Percentiles rank a stretch among this genome's conserved stretches.
These are phyloP conservation scores for Chaenogobius annularis DNA, from an alignment of 2,113 vertebrate genomes.

Conservation along the genomic window DNA sequence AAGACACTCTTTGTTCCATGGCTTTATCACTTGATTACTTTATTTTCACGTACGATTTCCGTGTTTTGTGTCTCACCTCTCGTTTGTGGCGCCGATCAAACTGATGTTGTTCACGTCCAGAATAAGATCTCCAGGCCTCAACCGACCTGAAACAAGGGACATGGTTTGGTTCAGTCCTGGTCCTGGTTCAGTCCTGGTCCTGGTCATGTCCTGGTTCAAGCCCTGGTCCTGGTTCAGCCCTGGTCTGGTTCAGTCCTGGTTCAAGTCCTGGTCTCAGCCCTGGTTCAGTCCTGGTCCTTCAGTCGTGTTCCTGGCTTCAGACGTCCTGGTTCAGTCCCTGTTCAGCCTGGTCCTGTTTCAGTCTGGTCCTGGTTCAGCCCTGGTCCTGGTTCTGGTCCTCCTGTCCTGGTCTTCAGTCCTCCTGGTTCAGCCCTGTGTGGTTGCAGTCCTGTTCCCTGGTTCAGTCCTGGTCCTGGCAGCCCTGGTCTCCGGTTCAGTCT, in stretches of 20 bases:
- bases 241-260: too few relatives aligned
- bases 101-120: constrained; percentile 87
- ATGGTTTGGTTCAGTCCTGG: neutral
- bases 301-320: constrained; percentile 37
- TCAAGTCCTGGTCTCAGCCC: too few relatives aligned
- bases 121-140: constrained; percentile 85
- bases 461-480: neutral
- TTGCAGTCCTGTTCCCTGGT: neutral
- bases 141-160: constrained; percentile 73
- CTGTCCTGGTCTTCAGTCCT: neutral
- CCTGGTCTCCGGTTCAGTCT: neutral
- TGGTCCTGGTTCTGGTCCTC: neutral
- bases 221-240: neutral
- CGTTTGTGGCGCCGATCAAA: constrained; percentile 82
- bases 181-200: neutral
- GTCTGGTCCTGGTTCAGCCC: neutral
- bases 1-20: neutral
- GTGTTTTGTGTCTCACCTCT: constrained; percentile 81
- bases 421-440: neutral
- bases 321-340: neutral
- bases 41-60: too few relatives aligned
- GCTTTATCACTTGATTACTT: too few relatives aligned
- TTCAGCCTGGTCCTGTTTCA: neutral
- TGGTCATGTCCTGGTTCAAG: too few relatives aligned
- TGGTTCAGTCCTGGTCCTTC: constrained; percentile 13